Percentiles rank a stretch among this genome's conserved stretches.
Conservation (phyloP, 1,140 invertebrate species). For the Apolygus lucorum region DNA sequence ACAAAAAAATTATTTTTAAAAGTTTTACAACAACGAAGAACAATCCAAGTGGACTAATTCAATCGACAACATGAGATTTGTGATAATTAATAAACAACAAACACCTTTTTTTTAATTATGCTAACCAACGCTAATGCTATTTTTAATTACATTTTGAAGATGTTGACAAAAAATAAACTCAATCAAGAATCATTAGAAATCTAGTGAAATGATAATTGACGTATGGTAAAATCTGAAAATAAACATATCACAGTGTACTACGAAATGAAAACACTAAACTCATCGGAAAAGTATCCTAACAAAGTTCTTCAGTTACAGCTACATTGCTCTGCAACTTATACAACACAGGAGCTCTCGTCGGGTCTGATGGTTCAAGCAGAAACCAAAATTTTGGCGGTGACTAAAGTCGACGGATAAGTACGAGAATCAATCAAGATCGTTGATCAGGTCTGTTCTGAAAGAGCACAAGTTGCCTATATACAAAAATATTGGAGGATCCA, state of each 20-base stretch:
- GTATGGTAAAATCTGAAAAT: background rate
- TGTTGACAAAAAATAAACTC: background rate
- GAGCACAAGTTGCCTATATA: too few species aligned
- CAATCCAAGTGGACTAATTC: slow-evolving; percentile 10
- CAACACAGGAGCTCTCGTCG: too few species aligned
- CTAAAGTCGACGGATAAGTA: too few species aligned
- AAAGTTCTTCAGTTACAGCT: too few species aligned
- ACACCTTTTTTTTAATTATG: slow-evolving; percentile 5
- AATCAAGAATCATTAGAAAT: background rate
- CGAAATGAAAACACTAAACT: background rate
- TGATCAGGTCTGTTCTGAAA: too few species aligned
- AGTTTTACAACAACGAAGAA: slow-evolving; percentile 11
- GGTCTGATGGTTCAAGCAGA: too few species aligned
- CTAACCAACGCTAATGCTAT: slow-evolving; percentile 4
- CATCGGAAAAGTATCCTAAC: background rate
- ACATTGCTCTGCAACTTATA: too few species aligned
- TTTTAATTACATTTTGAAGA: slow-evolving; percentile 2
- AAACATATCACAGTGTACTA: slow-evolving; percentile 7
- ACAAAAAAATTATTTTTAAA: slow-evolving; percentile 13
- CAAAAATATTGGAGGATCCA: too few species aligned
- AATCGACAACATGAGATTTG: slow-evolving; percentile 15
- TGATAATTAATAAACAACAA: slow-evolving; percentile 16
- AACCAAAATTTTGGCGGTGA: too few species aligned
- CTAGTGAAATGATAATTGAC: slow-evolving; percentile 2
- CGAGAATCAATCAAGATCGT: too few species aligned